Base-by-base conservation (phyloP, 2,113 vertebrate genomes). In the Aegithalos caudatus region DNA sequence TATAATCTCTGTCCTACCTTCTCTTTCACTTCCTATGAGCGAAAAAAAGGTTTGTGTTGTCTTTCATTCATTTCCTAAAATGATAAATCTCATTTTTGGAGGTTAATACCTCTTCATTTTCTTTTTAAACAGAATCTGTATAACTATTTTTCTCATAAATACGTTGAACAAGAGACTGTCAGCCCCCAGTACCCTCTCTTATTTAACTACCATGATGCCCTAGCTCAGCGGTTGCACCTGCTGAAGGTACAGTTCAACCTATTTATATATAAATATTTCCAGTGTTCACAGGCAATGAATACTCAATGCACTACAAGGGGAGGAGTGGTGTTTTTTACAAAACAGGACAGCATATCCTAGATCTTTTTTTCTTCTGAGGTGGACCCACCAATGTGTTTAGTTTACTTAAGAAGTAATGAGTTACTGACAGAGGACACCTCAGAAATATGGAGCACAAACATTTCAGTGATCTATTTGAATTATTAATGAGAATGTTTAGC, bases 191-290 rank as follows among this genome's bases (percentile, higher is more conserved):
- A 97, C 9, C 98, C 98, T 35, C 71, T 98, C 48, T 89, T 99
- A 9, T 69, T 99, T 94, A 98, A 98, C 92, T 98, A 98, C 84
- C 98, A 99, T 1, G 97, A 99, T 81, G 91, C 94, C 25, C 95
- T 97, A 17, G 94, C 98, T 21, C 97, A 97, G 53, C 97, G 98
- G 31, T 94, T 98, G 20, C 97, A 97, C 25, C 79, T 95, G 17
- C 66, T 98, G 35, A 96, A 98, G 98, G 98, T 98, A 98, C 14
- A 44, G 17, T 62, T 12, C 62, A 45, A 5, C 35, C 24, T 73
- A 2, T 50, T 62, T 18, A 13, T 54, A 15, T 28, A 28, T 21
- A 42, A 83, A 60, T 31, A 47, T 35, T 83, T 77, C 44, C 62
- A 3, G 71, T 64, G 14, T 56, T 70, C 37, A 20, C 42, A 83